These are phyloP conservation scores for Stomorhina lunata DNA, from an alignment of 2,888 invertebrate genomes.

Conservation along the genomic window DNA sequence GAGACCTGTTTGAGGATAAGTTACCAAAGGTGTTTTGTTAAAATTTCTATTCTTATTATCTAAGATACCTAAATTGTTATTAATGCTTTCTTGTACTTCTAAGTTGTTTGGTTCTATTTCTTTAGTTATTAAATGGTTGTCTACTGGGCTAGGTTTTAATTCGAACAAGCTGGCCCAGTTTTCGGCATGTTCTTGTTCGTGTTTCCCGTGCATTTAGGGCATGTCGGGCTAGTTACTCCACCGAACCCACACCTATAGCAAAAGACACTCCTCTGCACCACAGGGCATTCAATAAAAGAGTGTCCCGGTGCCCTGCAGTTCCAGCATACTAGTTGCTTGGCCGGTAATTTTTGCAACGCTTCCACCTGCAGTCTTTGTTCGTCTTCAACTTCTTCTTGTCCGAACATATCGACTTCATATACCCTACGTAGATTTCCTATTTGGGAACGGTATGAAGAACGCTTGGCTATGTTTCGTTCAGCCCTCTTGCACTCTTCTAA, in stretches of 20 bases:
- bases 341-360: not conserved
- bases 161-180: conserved; percentile 24
- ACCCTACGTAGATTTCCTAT: not conserved
- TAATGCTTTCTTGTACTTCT: not conserved
- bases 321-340: conserved; percentile 26
- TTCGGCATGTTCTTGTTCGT: not conserved
- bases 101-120: not conserved
- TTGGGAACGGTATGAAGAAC: not conserved
- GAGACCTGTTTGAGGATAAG: not conserved
- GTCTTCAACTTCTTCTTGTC: not conserved
- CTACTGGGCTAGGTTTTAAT: not conserved
- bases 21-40: not conserved
- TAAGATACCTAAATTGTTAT: no score
- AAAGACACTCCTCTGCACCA: conserved; percentile 2
- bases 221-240: conserved; percentile 25
- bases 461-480: not conserved
- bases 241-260: conserved; percentile 40
- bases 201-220: conserved; percentile 46
- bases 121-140: not conserved
- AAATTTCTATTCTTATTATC: no score
- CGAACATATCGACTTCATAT: not conserved
- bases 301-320: conserved; percentile 47
- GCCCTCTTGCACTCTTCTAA: conserved; percentile 9
- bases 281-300: conserved; percentile 25
- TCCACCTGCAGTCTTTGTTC: not conserved